These are phyloP conservation scores for Engystomops pustulosus DNA, from an alignment of 2,113 vertebrate species.

Conservation along the genomic window DNA sequence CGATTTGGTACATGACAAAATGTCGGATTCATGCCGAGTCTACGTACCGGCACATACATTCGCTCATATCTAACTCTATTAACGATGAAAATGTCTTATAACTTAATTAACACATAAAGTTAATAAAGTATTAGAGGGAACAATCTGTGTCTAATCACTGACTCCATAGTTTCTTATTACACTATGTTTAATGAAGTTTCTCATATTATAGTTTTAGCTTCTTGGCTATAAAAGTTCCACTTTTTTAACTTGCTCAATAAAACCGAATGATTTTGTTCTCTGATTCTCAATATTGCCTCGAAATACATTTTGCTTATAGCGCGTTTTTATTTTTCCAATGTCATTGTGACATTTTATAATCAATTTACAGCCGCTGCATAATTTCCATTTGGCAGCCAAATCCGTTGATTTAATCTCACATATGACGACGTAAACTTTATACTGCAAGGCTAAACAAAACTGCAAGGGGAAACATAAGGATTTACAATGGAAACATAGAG, in stretches of 20 bases:
- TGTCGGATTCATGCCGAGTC: no score
- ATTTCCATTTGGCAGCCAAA: slow-evolving; percentile 34
- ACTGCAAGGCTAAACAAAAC: background rate
- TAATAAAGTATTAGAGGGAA: background rate
- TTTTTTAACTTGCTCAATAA: background rate
- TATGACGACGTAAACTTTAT: background rate
- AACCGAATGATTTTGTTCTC: background rate
- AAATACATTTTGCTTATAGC: slow-evolving; percentile 13
- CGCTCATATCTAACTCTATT: no score
- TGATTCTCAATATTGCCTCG: background rate
- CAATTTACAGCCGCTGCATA: slow-evolving; percentile 21
- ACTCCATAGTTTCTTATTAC: no score
- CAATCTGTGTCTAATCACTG: background rate
- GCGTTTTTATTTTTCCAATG: slow-evolving; percentile 16
- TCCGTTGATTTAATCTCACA: slow-evolving; percentile 22
- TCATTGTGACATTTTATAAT: slow-evolving; percentile 48
- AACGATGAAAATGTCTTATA: no score
- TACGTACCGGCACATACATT: no score
- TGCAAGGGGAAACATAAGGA: background rate
- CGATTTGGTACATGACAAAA: no score
- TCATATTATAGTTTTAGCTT: background rate
- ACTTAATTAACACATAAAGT: no score
- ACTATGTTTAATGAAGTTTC: background rate
- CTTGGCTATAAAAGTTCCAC: background rate
- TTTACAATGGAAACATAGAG: background rate